A percentile compares a stretch with the other conserved stretches of the same genome.
These are phyloP conservation scores for Tigriopus californicus DNA, from an alignment of 2,888 invertebrate genomes.

Conservation along the genomic window DNA sequence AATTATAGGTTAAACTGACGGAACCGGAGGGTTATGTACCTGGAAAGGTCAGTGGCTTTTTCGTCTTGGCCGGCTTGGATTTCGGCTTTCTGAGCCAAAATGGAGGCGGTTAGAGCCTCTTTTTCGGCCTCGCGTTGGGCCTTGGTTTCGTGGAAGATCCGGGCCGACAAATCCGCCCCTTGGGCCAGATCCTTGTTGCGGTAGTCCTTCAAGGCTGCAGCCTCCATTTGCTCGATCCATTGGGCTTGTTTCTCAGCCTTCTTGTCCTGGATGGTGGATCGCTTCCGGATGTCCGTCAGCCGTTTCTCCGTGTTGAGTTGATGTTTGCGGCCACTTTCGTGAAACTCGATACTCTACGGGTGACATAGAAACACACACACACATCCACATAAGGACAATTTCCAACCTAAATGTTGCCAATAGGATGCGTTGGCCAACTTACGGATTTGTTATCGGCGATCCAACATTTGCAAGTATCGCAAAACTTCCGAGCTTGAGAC, in stretches of 20 bases:
- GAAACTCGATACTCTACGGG: conserved; percentile 67
- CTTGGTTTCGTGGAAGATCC: conserved; percentile 8
- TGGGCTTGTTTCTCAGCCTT: conserved; percentile 17
- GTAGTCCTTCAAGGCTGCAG: conserved; percentile 57
- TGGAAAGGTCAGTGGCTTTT: too few species aligned
- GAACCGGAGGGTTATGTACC: too few species aligned
- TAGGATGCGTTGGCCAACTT: conserved; percentile 21
- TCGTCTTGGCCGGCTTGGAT: too few species aligned
- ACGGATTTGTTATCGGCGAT: conserved; percentile 83
- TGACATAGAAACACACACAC: conserved; percentile 16
- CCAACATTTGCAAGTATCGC: conserved; percentile 97
- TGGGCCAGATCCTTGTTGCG: conserved; percentile 53
- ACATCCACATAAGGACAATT: too few species aligned
- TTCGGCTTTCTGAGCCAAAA: too few species aligned
- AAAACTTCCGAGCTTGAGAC: conserved; percentile 79
- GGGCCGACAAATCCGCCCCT: conserved; percentile 42
- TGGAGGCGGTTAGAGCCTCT: not conserved
- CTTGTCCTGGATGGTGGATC: conserved; percentile 56
- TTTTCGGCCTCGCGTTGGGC: conserved; percentile 20
- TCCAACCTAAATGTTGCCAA: too few species aligned
- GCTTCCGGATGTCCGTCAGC: conserved; percentile 58
- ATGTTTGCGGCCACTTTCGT: conserved; percentile 78
- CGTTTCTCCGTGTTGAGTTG: conserved; percentile 73
- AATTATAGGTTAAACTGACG: too few species aligned
- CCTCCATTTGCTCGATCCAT: conserved; percentile 17